Conservation (phyloP, 2,797 vertebrate species). For the Rachycentron canadum region DNA sequence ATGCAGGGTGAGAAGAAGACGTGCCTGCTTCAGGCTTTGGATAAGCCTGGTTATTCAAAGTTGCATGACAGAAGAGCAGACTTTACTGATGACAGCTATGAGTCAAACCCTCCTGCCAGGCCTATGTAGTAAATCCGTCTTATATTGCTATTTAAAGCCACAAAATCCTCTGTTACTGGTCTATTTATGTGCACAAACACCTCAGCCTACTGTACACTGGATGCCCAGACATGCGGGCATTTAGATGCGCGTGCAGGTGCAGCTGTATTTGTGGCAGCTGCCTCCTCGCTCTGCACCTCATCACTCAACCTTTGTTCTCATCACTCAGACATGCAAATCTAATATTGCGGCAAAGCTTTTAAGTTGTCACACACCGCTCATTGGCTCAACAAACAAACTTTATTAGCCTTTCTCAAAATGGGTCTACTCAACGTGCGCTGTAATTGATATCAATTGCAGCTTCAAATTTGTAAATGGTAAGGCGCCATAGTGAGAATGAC, state of each 20-base stretch:
- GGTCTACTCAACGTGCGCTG: constrained; percentile 7
- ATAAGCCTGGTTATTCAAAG: background rate
- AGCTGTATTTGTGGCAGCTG: constrained; percentile 39
- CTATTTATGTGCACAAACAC: constrained; percentile 20
- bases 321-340: constrained; percentile 8
- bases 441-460: constrained; percentile 40
- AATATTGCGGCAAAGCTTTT: constrained; percentile 9
- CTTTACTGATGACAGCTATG: constrained; percentile 9
- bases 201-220: background rate
- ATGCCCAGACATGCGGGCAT: constrained; percentile 15
- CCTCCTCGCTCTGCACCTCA: background rate
- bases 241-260: constrained; percentile 11
- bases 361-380: constrained; percentile 23
- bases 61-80: background rate
- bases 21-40: background rate
- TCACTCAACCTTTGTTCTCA: constrained; percentile 31
- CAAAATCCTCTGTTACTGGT: constrained; percentile 15
- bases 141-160: constrained; percentile 4
- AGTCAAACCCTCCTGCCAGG: constrained; percentile 15
- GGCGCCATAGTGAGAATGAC: constrained; percentile 51
- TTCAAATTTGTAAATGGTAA: constrained; percentile 25
- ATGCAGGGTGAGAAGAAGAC: background rate
- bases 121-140: constrained; percentile 28
- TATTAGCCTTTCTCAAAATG: constrained; percentile 30
- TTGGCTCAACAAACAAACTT: constrained; percentile 40